phyloP scores from a whole-genome alignment of 2,113 vertebrate genomes.

The Pandion haliaetus region DNA sequence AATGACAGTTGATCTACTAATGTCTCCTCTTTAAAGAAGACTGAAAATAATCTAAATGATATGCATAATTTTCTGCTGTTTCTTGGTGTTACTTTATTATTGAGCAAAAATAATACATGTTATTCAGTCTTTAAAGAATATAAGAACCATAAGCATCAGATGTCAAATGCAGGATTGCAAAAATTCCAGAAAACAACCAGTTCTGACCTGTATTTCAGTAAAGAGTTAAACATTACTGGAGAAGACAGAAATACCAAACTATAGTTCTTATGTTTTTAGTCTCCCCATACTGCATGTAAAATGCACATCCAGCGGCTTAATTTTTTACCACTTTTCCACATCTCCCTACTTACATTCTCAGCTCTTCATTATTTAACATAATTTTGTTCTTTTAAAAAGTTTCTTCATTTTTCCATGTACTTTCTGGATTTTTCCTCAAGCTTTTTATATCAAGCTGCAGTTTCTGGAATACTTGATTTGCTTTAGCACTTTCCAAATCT shows the following conservation, averaged over 20 bases:
- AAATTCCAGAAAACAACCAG: neutral
- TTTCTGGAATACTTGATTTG: neutral
- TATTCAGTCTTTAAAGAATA: neutral
- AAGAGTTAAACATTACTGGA: neutral
- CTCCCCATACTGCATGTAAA: neutral
- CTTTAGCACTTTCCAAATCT: neutral
- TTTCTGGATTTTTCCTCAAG: neutral
- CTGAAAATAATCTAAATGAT: neutral
- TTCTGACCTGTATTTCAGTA: neutral
- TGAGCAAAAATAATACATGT: neutral
- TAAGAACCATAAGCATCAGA: neutral
- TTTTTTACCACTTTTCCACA: neutral
- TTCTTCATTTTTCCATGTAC: neutral
- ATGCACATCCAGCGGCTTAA: neutral
- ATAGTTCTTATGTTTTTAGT: neutral
- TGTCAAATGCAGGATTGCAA: neutral
- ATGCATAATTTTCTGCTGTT: neutral
- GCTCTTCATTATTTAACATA: neutral
- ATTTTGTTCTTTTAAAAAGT: neutral
- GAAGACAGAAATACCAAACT: neutral
- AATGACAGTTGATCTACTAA: neutral
- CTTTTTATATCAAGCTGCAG: neutral
- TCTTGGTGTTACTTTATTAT: neutral
- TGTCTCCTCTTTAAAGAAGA: neutral
- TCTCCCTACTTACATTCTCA: neutral